A percentile compares a stretch with the other conserved stretches of the same genome.
phyloP scores from a whole-genome alignment of 2,888 invertebrate genomes.

The Seira musarum region DNA sequence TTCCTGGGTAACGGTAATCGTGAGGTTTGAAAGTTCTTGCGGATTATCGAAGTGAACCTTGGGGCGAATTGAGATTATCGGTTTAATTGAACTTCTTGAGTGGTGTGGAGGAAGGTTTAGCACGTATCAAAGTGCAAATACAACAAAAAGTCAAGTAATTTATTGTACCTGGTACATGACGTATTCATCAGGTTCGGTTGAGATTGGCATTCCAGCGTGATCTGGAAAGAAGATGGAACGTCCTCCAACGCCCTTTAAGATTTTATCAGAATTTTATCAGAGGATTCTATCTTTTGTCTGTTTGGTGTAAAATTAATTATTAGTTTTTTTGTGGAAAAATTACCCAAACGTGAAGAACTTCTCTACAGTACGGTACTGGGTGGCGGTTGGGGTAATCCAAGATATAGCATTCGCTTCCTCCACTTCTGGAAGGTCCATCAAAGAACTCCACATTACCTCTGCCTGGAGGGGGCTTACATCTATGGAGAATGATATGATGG shows the following conservation, averaged over 20 bases:
- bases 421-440: neutral
- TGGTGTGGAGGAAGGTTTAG: neutral
- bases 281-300: neutral
- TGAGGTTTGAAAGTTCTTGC: neutral
- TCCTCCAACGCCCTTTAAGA: conserved; percentile 10
- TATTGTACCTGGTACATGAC: neutral
- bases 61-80: neutral
- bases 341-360: neutral
- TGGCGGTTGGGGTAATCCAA: neutral
- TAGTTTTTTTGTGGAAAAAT: neutral
- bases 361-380: conserved; percentile 9
- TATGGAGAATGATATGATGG: neutral
- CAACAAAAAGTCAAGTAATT: neutral
- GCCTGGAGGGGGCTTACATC: conserved; percentile 21
- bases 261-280: neutral
- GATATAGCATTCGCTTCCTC: conserved; percentile 28
- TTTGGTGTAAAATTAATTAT: neutral
- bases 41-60: conserved; percentile 22
- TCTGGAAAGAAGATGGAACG: conserved; percentile 39
- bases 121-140: neutral
- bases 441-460: neutral
- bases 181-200: neutral
- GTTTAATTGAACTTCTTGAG: neutral
- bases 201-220: conserved; percentile 46
- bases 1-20: neutral